Percentiles rank a stretch among this genome's conserved stretches.
phyloP scores from a whole-genome alignment of 2,113 vertebrate species.

The Oryzias woworae region DNA sequence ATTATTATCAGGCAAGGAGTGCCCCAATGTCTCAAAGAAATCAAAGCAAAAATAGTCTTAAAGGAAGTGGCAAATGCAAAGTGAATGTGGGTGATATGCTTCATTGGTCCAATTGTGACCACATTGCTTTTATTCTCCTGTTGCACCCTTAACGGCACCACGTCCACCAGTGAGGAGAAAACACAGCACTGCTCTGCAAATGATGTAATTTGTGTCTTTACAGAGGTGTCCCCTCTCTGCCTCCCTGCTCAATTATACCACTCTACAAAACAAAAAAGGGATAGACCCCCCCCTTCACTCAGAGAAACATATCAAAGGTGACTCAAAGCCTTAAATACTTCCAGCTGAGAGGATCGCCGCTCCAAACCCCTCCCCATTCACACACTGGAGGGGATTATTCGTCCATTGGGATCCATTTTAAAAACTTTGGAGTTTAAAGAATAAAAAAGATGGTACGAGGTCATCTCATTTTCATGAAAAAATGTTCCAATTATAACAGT shows the following conservation, averaged over 20 bases:
- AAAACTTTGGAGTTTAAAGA: not conserved
- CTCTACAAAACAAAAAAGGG: conserved; percentile 20
- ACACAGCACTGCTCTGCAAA: conserved; percentile 51
- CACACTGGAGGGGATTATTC: not conserved
- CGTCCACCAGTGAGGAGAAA: conserved; percentile 29
- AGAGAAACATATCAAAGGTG: conserved; percentile 46
- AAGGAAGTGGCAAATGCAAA: conserved; percentile 68
- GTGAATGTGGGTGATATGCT: conserved; percentile 71
- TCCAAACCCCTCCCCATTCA: not conserved
- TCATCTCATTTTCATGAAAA: no score
- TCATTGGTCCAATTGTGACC: conserved; percentile 73
- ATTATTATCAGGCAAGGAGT: conserved; percentile 75
- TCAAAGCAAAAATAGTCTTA: conserved; percentile 70
- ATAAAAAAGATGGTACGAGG: no score
- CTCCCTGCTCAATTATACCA: conserved; percentile 39
- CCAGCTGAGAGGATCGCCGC: conserved; percentile 24
- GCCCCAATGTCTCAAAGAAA: conserved; percentile 70
- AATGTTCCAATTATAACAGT: no score
- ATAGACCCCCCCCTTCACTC: conserved; percentile 34
- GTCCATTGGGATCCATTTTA: not conserved
- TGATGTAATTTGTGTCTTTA: conserved; percentile 46
- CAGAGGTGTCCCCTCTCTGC: conserved; percentile 31
- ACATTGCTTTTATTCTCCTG: conserved; percentile 46
- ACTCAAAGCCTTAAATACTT: conserved; percentile 24
- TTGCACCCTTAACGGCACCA: conserved; percentile 18